Evolutionary conservation across 2,797 vertebrate genomes (phyloP), one percentile per base, ranked within the genome.

Genomic region (Adrianichthys oophorus): DNA sequence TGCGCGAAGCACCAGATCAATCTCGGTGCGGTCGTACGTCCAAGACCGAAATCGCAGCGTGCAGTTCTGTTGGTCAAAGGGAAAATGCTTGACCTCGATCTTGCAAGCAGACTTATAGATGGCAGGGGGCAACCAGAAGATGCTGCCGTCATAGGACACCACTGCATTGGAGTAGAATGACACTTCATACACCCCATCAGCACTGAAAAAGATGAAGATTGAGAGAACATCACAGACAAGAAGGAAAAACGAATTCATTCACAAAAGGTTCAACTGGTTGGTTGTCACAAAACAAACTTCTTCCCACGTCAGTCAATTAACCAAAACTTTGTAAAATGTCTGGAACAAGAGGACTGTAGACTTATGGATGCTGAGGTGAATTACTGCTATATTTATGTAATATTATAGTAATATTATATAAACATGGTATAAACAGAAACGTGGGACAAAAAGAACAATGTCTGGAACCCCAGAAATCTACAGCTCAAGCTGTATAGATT

Each of bases 41-140:
- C 97, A 98, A 0, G 97, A 99, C 41, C 96, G 96, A 85, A 99
- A 98, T 73, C 94, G 95, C 75, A 99, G 91, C 5, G 96, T 98
- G 89, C 97, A 98, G 89, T 99, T 98, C 90, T 99, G 97, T 90
- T 98, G 96, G 91, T 99, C 97, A 0, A 99, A 99, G 0, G 96
- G 97, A 85, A 99, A 99, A 76, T 99, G 96, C 84, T 97, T 98
- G 41, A 98, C 96, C 78, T 98, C 96, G 0, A 99, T 99, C 88
- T 96, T 98, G 84, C 97, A 98, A 0, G 96, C 95, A 0, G 96
- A 98, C 85, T 98, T 99, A 78, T 98, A 99, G 89, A 98, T 98
- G 72, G 97, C 96, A 0, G 97, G 97, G 0, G 96, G 97, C 58
- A 98, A 86, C 96, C 97, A 98, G 90, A 98, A 98, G 76, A 99